These are phyloP conservation scores for Phrynocephalus forsythii DNA, from an alignment of 2,797 vertebrate species.

Conservation along the genomic window DNA sequence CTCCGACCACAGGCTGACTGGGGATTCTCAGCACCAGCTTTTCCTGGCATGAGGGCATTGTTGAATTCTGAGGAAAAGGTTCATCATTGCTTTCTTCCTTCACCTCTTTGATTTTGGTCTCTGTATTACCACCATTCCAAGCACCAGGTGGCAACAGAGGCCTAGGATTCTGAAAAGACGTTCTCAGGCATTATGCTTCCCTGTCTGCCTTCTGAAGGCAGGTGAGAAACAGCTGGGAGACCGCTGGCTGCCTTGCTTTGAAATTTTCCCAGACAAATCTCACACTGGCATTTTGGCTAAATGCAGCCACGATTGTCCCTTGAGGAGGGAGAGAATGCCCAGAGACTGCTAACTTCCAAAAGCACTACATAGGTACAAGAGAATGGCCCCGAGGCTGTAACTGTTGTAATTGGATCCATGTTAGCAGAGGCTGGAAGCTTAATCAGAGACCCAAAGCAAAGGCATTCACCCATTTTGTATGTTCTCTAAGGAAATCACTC, in stretches of 20 bases:
- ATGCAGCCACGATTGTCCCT: background rate
- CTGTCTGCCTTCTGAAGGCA: background rate
- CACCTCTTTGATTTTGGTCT: background rate
- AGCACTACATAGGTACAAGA: background rate
- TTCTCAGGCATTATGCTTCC: background rate
- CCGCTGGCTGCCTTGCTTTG: background rate
- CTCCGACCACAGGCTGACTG: too few species aligned
- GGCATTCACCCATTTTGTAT: background rate
- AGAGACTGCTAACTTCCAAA: background rate
- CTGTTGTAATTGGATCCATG: background rate
- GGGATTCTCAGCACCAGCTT: background rate
- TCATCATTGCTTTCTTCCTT: background rate
- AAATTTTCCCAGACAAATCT: background rate
- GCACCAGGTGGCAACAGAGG: conserved; percentile 72
- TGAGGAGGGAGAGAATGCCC: background rate
- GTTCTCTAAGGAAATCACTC: background rate
- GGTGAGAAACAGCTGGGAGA: background rate
- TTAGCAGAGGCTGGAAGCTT: background rate
- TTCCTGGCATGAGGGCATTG: background rate
- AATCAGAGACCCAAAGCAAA: background rate
- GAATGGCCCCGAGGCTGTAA: background rate
- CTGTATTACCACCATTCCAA: background rate
- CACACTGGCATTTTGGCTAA: background rate
- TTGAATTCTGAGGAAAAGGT: background rate
- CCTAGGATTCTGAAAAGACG: background rate